A percentile compares a stretch with the other conserved stretches of the same genome.
Conservation (phyloP, 2,113 vertebrate species). For the Bos taurus region ARS-UCD2.0 NC_037345.1:44801001-44801500, state of each 20-base stretch:
- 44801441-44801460: background rate
- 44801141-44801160: background rate
- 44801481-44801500: background rate
- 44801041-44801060: background rate
- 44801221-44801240: background rate
- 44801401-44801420: background rate
- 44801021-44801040: background rate
- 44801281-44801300: background rate
- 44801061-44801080: background rate
- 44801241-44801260: background rate
- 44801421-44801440: background rate
- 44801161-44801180: background rate
- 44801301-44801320: background rate
- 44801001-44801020: background rate
- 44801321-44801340: background rate
- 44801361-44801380: background rate
- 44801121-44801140: background rate
- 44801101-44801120: background rate
- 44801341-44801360: background rate
- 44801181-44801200: background rate
- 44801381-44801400: background rate
- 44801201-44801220: background rate
- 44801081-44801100: fast-evolving
- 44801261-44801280: background rate
- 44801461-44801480: background rate